Evolutionary conservation across 2,888 invertebrate genomes (phyloP).

Genomic region (Lomographa bimaculata): DNA sequence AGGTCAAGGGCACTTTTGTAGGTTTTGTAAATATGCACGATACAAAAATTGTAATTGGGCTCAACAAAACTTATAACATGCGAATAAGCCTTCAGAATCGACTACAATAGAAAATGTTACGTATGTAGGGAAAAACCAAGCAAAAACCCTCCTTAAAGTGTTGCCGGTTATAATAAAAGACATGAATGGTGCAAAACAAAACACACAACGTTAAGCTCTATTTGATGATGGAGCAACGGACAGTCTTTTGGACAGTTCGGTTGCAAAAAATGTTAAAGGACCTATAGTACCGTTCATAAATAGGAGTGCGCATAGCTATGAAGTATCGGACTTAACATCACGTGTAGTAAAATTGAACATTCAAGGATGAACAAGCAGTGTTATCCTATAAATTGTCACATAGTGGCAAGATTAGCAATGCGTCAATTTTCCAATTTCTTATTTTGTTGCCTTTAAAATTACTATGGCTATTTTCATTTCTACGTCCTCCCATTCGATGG

Average conservation of each 20-base stretch:
- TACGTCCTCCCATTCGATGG: too few relatives aligned
- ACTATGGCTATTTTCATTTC: too few relatives aligned
- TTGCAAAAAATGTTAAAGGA: not conserved
- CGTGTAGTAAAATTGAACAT: not conserved
- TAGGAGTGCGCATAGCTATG: not conserved
- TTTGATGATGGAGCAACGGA: not conserved
- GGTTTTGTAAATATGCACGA: not conserved
- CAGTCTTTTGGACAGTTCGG: not conserved
- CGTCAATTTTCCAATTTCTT: too few relatives aligned
- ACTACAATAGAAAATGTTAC: not conserved
- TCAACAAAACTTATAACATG: not conserved
- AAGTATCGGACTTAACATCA: not conserved
- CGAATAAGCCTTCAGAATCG: too few relatives aligned
- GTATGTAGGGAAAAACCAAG: not conserved
- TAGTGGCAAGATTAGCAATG: not conserved
- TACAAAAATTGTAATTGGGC: not conserved
- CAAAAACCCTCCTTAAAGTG: not conserved
- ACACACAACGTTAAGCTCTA: not conserved
- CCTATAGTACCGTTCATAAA: not conserved
- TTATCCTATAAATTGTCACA: not conserved
- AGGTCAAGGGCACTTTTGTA: not conserved
- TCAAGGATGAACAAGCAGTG: not conserved
- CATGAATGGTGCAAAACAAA: not conserved
- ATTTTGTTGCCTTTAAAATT: too few relatives aligned
- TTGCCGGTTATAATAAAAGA: too few relatives aligned